Base-by-base conservation (phyloP, 2,888 invertebrate genomes). In the Polietes domitor region DNA sequence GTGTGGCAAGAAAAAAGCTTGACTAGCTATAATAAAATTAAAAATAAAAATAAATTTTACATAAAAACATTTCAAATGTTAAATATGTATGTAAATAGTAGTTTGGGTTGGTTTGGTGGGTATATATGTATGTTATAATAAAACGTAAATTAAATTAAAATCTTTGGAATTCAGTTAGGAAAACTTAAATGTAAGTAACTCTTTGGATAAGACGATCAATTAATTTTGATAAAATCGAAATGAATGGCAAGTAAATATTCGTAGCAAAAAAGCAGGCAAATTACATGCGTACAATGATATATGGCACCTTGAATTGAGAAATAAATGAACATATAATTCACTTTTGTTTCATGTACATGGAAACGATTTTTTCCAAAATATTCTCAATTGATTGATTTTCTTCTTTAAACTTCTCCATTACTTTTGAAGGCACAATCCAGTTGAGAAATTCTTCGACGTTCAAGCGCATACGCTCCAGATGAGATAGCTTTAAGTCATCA, bases 391-490 rank as follows among this genome's bases (percentile, higher is more conserved):
- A 95, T 87, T 96, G 95, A 85, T 96, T 95, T 89, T 96, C 95
- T 82, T 93, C 94, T 85, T 94, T 94, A 88, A 97, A 96, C 87
- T 94, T 94, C 26, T 95, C 94, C 96, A 97, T 96, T 87, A 96
- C 95, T 53, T 94, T 93, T 86, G 94, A 94, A 0, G 97, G 97
- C 68, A 97, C 95, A 15, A 97, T 97, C 94, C 96, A 96, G 78
- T 96, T 95, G 7, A 97, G 93, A 86, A 97, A 94, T 88, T 95
- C 95, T 88, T 96, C 94, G 24, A 97, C 95, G 91, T 97, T 97
- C 55, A 93, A 93, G 87, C 95, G 95, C 21, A 97, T 93, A 21
- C 95, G 93, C 85, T 95, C 94, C 17, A 95, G 93, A 7, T 95
- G 94, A 0, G 89, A 90, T 3, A 95, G 88, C 19, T 93, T 92